Evolutionary conservation across 35 echinoderm and acorn worm species (phyloP).

Genomic region (Acanthaster planci): DNA sequence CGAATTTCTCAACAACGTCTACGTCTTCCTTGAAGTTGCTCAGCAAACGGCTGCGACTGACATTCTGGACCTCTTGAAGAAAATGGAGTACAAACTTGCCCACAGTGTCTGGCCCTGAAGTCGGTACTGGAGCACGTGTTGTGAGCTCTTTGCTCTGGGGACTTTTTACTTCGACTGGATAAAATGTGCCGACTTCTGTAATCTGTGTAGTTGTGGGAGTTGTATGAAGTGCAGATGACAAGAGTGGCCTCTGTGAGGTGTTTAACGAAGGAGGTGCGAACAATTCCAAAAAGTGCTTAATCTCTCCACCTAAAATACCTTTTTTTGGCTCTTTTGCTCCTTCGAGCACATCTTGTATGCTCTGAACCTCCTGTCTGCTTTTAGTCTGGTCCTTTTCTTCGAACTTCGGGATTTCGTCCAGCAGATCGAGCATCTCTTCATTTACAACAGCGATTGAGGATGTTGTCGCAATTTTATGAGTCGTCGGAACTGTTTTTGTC

Average conservation of each 20-base stretch:
- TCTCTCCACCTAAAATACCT: too few species aligned
- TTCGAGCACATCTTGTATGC: too few species aligned
- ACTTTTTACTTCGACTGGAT: background rate
- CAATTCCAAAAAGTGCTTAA: too few species aligned
- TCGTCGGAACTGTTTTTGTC: too few species aligned
- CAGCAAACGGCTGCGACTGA: background rate
- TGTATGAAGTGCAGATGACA: too few species aligned
- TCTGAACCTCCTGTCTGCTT: too few species aligned
- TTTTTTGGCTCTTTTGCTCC: too few species aligned
- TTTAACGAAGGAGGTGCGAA: too few species aligned
- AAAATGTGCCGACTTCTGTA: background rate
- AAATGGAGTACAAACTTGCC: background rate
- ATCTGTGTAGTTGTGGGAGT: background rate
- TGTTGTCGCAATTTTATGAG: background rate
- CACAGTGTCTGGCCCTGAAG: background rate
- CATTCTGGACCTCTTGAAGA: background rate
- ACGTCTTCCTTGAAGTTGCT: background rate
- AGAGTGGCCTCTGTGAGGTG: too few species aligned
- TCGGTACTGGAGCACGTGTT: too few species aligned
- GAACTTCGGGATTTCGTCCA: background rate
- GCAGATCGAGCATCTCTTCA: background rate
- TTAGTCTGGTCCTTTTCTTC: too few species aligned
- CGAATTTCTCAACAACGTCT: background rate
- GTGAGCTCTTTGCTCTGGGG: too few species aligned
- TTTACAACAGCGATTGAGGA: background rate